These are phyloP conservation scores for Gymnothorax reevesii DNA, from an alignment of 2,797 vertebrate species.

Conservation along the genomic window DNA sequence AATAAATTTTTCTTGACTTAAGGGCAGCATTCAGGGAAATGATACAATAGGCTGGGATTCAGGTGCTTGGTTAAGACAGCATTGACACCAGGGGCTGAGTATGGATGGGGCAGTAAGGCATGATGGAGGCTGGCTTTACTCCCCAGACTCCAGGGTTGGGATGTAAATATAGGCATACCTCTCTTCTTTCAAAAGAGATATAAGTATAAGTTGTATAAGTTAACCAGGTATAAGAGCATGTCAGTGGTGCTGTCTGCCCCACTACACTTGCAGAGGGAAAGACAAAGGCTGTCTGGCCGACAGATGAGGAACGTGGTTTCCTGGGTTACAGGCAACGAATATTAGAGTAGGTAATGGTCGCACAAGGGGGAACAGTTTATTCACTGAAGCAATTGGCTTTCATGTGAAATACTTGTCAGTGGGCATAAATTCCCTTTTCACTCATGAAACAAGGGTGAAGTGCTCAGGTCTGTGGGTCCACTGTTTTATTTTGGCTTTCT, in stretches of 20 bases:
- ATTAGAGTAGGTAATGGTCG: slow-evolving; percentile 34
- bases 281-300: slow-evolving; percentile 21
- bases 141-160: not conserved
- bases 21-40: not conserved
- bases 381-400: slow-evolving; percentile 28
- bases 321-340: slow-evolving; percentile 28
- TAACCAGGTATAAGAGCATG: not conserved
- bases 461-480: not conserved
- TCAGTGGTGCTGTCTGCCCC: not conserved
- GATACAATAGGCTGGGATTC: not conserved
- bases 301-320: slow-evolving; percentile 30
- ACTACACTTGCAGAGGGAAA: not conserved
- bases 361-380: slow-evolving; percentile 29
- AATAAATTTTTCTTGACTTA: not conserved
- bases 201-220: no score
- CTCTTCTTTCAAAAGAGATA: not conserved
- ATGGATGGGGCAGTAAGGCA: not conserved
- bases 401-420: slow-evolving; percentile 28
- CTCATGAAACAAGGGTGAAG: slow-evolving; percentile 17
- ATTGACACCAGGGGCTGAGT: not conserved
- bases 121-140: not conserved
- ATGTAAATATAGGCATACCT: not conserved
- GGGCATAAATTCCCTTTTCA: slow-evolving; percentile 28
- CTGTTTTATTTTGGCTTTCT: not conserved
- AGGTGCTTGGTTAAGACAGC: not conserved